A percentile compares a stretch with the other conserved stretches of the same genome.
phyloP scores from a whole-genome alignment of 64 coral and sea anemone species.

The Trachythela sp. region DNA sequence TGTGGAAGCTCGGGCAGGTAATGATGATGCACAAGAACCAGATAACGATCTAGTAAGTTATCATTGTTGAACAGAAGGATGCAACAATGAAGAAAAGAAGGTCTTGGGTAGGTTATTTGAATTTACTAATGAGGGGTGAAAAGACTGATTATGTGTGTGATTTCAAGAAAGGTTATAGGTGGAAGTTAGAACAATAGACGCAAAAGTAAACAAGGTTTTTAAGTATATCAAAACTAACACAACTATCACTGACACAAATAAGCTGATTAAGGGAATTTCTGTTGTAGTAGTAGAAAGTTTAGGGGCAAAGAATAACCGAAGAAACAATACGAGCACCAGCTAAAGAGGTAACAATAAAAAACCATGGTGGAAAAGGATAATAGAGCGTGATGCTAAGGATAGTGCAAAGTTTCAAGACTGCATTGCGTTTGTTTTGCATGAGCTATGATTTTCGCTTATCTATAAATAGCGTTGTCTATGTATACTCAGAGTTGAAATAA shows the following conservation, averaged over 20 bases:
- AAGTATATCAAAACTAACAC: conserved; percentile 4
- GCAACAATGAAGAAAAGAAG: conserved; percentile 16
- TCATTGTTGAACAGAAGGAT: neutral
- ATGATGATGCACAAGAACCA: neutral
- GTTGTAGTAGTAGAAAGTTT: conserved; percentile 3
- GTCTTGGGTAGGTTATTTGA: neutral
- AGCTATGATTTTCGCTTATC: too few relatives aligned
- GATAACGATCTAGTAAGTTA: neutral
- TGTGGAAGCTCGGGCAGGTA: neutral
- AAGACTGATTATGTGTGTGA: neutral
- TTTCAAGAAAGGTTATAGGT: conserved; percentile 12
- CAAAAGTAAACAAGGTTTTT: neutral
- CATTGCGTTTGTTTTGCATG: too few relatives aligned
- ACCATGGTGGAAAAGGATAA: conserved; percentile 58
- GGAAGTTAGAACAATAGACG: neutral
- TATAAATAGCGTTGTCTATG: too few relatives aligned
- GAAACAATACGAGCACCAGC: neutral
- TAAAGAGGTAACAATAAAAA: conserved; percentile 34
- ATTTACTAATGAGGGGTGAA: neutral
- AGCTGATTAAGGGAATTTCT: neutral
- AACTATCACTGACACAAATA: neutral
- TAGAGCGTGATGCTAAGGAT: conserved; percentile 28
- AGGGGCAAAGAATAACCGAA: neutral
- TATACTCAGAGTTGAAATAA: conserved; percentile 30
- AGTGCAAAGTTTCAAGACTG: conserved; percentile 31